These are phyloP conservation scores for Drosophila seclusa DNA, from an alignment of 2,888 invertebrate species.

Conservation along the genomic window DNA sequence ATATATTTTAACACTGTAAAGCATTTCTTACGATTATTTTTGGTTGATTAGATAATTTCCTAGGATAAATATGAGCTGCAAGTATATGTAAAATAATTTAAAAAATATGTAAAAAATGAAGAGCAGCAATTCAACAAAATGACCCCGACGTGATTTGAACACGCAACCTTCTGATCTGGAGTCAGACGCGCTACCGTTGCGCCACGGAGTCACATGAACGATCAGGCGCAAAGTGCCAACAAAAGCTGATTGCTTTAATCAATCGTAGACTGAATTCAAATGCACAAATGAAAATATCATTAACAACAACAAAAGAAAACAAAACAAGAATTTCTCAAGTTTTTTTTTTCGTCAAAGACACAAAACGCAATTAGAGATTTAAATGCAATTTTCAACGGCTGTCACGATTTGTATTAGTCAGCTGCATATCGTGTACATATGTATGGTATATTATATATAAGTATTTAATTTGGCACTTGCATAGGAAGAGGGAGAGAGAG, in stretches of 20 bases:
- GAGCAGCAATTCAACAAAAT: no score
- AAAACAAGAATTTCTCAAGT: neutral
- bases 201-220: constrained; percentile 64
- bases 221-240: constrained; percentile 29
- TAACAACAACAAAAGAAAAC: constrained; percentile 13
- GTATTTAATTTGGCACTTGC: constrained; percentile 49
- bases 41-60: neutral
- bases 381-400: constrained; percentile 61
- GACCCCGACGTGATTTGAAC: constrained; percentile 70
- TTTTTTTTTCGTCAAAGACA: constrained; percentile 23
- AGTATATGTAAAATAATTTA: neutral
- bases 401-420: constrained; percentile 62
- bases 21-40: neutral
- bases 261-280: neutral
- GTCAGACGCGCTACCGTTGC: constrained; percentile 73
- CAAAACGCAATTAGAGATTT: constrained; percentile 42
- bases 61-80: neutral
- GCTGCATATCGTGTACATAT: constrained; percentile 2
- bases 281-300: constrained; percentile 1
- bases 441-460: constrained; percentile 34
- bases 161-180: constrained; percentile 73
- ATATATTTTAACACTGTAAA: neutral
- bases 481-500: constrained; percentile 4
- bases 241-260: neutral
- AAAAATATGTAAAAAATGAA: neutral